Conservation (phyloP, 2,888 invertebrate species). For the Gibbula magus region DNA sequence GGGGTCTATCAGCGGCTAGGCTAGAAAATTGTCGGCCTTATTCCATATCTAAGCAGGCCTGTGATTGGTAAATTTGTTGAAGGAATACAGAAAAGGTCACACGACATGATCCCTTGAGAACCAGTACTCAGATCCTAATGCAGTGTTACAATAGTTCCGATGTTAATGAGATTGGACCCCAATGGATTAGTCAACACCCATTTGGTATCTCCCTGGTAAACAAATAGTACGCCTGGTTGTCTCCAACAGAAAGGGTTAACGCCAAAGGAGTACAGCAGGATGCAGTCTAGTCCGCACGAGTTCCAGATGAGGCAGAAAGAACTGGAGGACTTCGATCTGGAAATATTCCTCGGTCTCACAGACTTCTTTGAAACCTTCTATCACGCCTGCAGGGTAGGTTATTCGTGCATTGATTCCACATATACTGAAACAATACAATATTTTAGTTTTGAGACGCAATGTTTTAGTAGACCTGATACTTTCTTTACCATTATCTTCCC, state of each 20-base stretch:
- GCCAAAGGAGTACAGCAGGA: conserved; percentile 51
- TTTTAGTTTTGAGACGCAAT: too few relatives aligned
- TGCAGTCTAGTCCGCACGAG: conserved; percentile 49
- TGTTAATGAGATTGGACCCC: too few relatives aligned
- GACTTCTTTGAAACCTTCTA: conserved; percentile 55
- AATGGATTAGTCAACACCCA: too few relatives aligned
- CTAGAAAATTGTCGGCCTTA: too few relatives aligned
- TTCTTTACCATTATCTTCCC: neutral
- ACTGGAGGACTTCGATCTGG: conserved; percentile 54
- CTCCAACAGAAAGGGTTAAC: conserved; percentile 50
- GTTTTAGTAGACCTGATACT: neutral
- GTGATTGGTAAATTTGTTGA: too few relatives aligned
- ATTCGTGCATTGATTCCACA: neutral
- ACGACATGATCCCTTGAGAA: too few relatives aligned
- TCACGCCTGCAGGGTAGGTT: conserved; percentile 52
- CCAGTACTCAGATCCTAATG: too few relatives aligned
- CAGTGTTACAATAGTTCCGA: too few relatives aligned
- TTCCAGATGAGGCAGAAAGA: conserved; percentile 51
- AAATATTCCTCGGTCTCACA: conserved; percentile 60
- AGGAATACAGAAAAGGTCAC: too few relatives aligned
- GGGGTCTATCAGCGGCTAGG: too few relatives aligned
- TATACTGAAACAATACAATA: too few relatives aligned
- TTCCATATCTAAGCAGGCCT: too few relatives aligned
- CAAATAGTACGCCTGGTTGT: neutral
- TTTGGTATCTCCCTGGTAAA: neutral